Evolutionary conservation across 92 coral and sea anemone species (phyloP).

Genomic region (Parazoanthus atlanticus): DNA sequence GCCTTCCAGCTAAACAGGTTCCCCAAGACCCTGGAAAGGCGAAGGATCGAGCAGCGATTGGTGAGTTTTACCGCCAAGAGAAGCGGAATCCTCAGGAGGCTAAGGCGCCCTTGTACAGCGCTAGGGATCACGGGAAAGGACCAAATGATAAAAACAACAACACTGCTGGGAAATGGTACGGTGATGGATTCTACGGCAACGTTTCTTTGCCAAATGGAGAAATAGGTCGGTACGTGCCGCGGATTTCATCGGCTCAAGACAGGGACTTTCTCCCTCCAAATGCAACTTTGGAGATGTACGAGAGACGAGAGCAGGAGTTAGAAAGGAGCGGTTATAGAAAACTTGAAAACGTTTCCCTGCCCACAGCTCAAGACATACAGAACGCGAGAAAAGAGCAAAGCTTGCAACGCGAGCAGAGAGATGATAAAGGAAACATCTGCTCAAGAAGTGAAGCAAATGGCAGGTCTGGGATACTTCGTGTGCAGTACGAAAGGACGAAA

Average conservation of each 20-base stretch:
- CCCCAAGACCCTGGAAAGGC: background rate
- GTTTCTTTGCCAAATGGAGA: conserved; percentile 46
- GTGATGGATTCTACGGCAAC: conserved; percentile 33
- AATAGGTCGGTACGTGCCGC: conserved; percentile 48
- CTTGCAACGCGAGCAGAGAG: conserved; percentile 32
- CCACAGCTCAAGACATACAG: conserved; percentile 27
- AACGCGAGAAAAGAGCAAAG: conserved; percentile 31
- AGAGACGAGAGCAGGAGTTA: conserved; percentile 78
- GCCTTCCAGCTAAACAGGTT: background rate
- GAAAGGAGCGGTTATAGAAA: conserved; percentile 62
- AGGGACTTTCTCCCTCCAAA: conserved; percentile 86
- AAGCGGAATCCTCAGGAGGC: conserved; percentile 23
- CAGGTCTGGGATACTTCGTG: conserved; percentile 17
- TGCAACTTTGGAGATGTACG: conserved; percentile 80
- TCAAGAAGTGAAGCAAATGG: conserved; percentile 9
- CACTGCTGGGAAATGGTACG: conserved; percentile 9
- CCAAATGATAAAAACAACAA: conserved; percentile 29
- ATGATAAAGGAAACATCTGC: background rate
- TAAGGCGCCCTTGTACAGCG: conserved; percentile 1
- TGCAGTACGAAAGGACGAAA: conserved; percentile 25
- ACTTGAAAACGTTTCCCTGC: conserved; percentile 35
- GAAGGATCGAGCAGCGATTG: conserved; percentile 5
- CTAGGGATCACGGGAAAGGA: conserved; percentile 14
- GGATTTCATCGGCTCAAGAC: conserved; percentile 62
- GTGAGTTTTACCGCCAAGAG: conserved; percentile 30